A percentile compares a stretch with the other conserved stretches of the same genome.
phyloP scores from a whole-genome alignment of 2,113 vertebrate genomes.

The Cheirogaleus medius region DNA sequence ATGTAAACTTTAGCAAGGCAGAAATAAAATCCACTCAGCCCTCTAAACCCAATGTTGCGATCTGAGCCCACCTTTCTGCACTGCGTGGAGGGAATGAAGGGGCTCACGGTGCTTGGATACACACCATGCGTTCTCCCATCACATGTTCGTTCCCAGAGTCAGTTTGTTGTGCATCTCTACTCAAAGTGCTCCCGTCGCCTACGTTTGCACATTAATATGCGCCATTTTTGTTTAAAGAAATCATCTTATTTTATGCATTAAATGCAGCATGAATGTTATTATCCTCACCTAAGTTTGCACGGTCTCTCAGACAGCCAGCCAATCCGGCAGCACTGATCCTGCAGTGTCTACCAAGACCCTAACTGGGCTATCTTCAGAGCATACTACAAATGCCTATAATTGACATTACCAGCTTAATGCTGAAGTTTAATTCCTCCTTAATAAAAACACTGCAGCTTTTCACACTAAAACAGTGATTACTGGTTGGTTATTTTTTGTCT shows the following conservation, averaged over 20 bases:
- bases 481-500: neutral
- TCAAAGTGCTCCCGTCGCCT: neutral
- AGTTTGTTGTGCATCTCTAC: neutral
- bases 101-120: neutral
- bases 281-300: neutral
- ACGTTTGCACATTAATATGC: neutral
- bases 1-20: neutral
- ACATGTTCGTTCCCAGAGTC: neutral
- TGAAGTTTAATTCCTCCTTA: neutral
- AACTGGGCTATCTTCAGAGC: neutral
- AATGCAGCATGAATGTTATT: neutral
- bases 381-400: neutral
- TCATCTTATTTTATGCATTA: neutral
- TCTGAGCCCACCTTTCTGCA: neutral
- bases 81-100: neutral
- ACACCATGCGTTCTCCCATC: neutral
- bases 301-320: neutral
- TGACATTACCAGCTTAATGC: neutral
- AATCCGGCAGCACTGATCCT: neutral
- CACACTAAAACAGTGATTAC: neutral
- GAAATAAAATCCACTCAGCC: neutral
- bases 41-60: neutral
- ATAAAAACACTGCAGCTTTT: constrained; percentile 15
- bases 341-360: neutral
- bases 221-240: neutral